These are phyloP conservation scores for Athripsodes cinereus DNA, from an alignment of 2,888 invertebrate species.

Conservation along the genomic window DNA sequence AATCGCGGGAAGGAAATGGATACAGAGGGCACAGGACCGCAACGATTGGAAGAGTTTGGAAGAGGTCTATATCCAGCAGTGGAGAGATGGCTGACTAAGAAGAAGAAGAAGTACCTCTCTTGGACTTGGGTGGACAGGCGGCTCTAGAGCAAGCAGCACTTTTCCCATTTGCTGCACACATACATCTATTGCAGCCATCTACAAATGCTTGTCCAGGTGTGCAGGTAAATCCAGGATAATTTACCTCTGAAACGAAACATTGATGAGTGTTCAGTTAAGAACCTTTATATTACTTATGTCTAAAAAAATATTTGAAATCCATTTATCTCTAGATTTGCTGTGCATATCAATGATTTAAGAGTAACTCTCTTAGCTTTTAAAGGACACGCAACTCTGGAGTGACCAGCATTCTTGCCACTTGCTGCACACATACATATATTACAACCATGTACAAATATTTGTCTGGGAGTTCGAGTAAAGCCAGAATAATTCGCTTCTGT, in stretches of 20 bases:
- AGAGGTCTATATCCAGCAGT: too few species aligned
- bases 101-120: too few species aligned
- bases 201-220: slow-evolving; percentile 14
- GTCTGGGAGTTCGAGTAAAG: slow-evolving; percentile 32
- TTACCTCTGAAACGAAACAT: slow-evolving; percentile 17
- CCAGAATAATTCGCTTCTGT: slow-evolving; percentile 13
- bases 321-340: too few species aligned
- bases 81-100: too few species aligned
- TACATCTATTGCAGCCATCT: slow-evolving; percentile 20
- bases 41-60: too few species aligned
- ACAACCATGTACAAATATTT: slow-evolving; percentile 40
- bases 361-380: slow-evolving; percentile 9
- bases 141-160: slow-evolving; percentile 15
- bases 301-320: too few species aligned
- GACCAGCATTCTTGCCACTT: slow-evolving; percentile 44
- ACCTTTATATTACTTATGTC: too few species aligned
- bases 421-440: slow-evolving; percentile 46
- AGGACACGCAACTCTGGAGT: slow-evolving; percentile 32
- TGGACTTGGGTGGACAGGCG: slow-evolving; percentile 4
- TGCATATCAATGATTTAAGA: too few species aligned
- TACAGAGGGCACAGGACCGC: too few species aligned
- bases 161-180: slow-evolving; percentile 18
- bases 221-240: slow-evolving; percentile 21
- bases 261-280: too few species aligned
- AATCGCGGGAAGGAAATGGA: too few species aligned